Base-by-base conservation (phyloP, 2,113 vertebrate genomes). In the Cryptoleucopteryx plumbea region DNA sequence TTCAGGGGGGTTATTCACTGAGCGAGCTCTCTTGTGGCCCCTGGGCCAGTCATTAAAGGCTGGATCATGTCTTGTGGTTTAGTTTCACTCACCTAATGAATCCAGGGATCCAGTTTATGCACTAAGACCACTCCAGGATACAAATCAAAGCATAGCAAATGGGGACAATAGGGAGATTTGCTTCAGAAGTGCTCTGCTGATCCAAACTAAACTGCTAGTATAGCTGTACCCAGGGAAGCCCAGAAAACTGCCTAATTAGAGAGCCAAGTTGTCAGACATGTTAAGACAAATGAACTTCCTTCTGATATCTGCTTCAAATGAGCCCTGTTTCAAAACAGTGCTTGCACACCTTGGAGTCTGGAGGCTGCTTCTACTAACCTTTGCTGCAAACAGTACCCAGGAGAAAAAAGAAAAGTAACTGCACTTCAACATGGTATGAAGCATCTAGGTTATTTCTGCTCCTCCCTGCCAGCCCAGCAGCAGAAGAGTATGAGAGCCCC, bases 381-480 rank as follows among this genome's bases (percentile, higher is more conserved):
- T 10, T 80, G 55, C 85, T 71, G 80, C 55, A 45, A 74, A 66
- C 42, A 55, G 80, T 3, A 62, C 11, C 22, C 67, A 25, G 65
- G 61, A 90, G 72, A 50, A 74, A 36, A 26, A 19, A 38, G 52
- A 4, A 50, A 78, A 58, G 52, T 11, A 68, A 40, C 0, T 72
- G 68, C 40, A 32, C 4, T 52, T 47, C 9, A 13, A 3, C 0
- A 1, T 4, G 48, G 34, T 7, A 6, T 2, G 23, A 40, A 36
- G 19, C 48, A 50, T 32, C 40, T 11, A 16, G 31, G 36, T 29
- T 26, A 25, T 16, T 59, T 18, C 55, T 82, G 83, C 82, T 80
- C 42, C 56, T 67, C 68, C 32, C 85, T 59, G 73, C 86, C 65
- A 91, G 74, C 81, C 88, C 27, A 43, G 40, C 6, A 8, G 32